Base-by-base conservation (phyloP, 2,888 invertebrate species). In the Aphidoletes aphidimyza region DNA sequence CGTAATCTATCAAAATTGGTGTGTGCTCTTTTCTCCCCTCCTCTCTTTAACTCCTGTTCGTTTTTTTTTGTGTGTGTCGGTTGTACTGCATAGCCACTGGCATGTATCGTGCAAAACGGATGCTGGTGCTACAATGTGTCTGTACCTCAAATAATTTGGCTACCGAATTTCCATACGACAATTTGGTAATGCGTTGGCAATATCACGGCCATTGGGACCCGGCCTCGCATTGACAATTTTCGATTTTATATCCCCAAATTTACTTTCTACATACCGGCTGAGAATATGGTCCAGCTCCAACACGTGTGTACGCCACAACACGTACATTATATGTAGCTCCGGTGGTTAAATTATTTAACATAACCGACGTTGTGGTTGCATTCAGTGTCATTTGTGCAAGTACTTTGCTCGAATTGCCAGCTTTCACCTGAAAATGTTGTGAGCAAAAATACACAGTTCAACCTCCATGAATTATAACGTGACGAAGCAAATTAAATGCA, bases 211-310 rank as follows among this genome's bases (percentile, higher is more conserved):
- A 6, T 11, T 6, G 1, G 54, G n/a, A n/a, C n/a, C n/a, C n/a
- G n/a, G n/a, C n/a, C n/a, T n/a, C n/a, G 22, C 69, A 30, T 69
- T 69, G 34, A 69, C 30, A 30, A 69, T 69, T 30, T 69, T 26
- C n/a, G 17, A 54, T 9, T 36, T 6, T 78, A 78, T 26, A n/a
- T 36, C 2, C 47, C 34, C 2, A 39, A 95, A 91, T n/a, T n/a
- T n/a, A n/a, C n/a, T n/a, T n/a, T n/a, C n/a, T n/a, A 86, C 94
- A 92, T 84, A 95, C 94, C 3, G 96, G 94, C 85, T 92, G 92
- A 84, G 96, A 97, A 88, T 94, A 97, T 0, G 97, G 97, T 11
- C 99, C 98, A 85, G 94, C 92, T 0, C 99, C 99, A 1, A 94
- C 93, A 85, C 93, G 92, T 0, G 98, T 98, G 87, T 95, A 93